A percentile compares a stretch with the other conserved stretches of the same genome.
Conservation (phyloP, 2,113 vertebrate species). For the Mus spicilegus region DNA sequence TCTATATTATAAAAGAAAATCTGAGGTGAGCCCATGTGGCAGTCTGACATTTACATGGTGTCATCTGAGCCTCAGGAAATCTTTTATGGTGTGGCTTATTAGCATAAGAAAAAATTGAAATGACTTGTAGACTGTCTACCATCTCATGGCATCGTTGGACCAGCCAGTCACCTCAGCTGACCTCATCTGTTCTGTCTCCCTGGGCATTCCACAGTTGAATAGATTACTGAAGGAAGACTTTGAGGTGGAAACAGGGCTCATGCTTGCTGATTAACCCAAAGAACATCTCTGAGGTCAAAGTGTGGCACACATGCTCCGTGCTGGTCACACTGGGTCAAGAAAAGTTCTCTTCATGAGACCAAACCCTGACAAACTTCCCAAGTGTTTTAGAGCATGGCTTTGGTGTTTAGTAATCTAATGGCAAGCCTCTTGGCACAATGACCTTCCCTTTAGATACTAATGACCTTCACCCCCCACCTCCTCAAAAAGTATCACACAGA, state of each 20-base stretch:
- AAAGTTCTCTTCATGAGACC: background rate
- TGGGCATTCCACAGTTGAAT: background rate
- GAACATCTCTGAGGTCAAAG: conserved; percentile 63
- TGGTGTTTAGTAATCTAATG: background rate
- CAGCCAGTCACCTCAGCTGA: conserved; percentile 30
- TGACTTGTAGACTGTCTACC: conserved; percentile 17
- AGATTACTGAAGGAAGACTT: background rate
- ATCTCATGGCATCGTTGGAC: background rate
- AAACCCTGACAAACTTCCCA: background rate
- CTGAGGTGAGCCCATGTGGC: conserved; percentile 22
- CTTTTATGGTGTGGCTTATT: conserved; percentile 60
- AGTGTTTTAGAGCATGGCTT: background rate
- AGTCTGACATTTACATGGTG: conserved; percentile 61
- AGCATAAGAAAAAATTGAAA: conserved; percentile 69
- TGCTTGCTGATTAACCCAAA: conserved; percentile 69
- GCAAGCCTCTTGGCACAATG: background rate
- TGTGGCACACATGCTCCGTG: background rate
- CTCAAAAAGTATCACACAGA: background rate
- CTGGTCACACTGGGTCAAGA: conserved; percentile 52
- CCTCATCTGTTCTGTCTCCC: background rate
- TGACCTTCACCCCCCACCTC: background rate
- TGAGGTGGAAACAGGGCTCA: conserved; percentile 47
- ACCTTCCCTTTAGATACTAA: background rate
- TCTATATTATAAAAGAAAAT: conserved; percentile 41
- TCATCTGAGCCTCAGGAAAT: conserved; percentile 39